phyloP scores from a whole-genome alignment of 2,888 invertebrate species.

The Temnothorax rugatulus region DNA sequence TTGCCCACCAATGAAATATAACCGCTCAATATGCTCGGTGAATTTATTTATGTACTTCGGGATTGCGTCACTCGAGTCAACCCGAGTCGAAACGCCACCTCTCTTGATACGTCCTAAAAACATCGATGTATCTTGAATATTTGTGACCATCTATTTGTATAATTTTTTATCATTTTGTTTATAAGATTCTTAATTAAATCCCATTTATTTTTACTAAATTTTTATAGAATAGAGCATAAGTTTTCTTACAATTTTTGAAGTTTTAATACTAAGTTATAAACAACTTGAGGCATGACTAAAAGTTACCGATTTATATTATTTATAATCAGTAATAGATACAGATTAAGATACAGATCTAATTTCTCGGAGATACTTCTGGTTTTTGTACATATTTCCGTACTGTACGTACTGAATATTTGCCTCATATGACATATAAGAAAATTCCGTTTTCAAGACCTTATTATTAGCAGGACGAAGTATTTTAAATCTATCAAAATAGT shows the following conservation, averaged over 20 bases:
- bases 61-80: slow-evolving; percentile 64
- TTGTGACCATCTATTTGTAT: neutral
- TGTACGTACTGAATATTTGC: neutral
- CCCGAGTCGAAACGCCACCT: slow-evolving; percentile 19
- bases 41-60: slow-evolving; percentile 79
- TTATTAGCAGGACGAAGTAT: neutral
- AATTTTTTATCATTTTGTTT: neutral
- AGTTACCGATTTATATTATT: neutral
- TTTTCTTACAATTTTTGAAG: neutral
- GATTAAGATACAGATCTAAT: neutral
- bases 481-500: slow-evolving; percentile 39
- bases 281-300: neutral
- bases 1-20: slow-evolving; percentile 79
- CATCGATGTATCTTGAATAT: neutral
- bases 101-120: neutral
- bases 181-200: neutral
- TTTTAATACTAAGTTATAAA: neutral
- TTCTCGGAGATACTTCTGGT: neutral
- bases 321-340: neutral
- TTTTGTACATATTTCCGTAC: neutral
- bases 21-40: slow-evolving; percentile 77
- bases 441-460: neutral
- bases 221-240: neutral
- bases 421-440: neutral
- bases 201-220: neutral